These are phyloP conservation scores for Propithecus deckenii DNA, from an alignment of 2,797 vertebrate species.

Conservation along the genomic window DNA sequence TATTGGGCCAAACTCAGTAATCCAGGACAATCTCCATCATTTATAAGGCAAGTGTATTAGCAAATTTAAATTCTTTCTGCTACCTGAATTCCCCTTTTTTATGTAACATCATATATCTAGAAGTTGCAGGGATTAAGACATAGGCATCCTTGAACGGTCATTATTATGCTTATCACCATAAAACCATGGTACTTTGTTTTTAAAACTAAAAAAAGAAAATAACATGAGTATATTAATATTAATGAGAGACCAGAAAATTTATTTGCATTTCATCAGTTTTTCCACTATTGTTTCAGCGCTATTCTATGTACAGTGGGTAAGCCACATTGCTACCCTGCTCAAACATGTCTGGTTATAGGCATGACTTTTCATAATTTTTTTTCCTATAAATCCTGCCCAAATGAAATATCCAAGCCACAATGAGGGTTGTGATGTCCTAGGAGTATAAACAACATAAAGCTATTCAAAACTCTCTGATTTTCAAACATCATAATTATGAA, in stretches of 20 bases:
- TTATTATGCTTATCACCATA: background rate
- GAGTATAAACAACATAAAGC: background rate
- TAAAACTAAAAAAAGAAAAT: background rate
- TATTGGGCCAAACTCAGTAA: too few species aligned
- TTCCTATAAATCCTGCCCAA: background rate
- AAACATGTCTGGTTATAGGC: background rate
- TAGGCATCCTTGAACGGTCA: background rate
- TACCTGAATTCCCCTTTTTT: background rate
- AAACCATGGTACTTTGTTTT: background rate
- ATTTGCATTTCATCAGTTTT: background rate
- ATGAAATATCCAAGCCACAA: background rate
- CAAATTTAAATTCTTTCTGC: background rate
- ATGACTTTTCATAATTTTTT: background rate
- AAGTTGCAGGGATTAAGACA: background rate
- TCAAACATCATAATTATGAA: background rate
- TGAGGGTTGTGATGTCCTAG: background rate
- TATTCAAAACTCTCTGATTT: background rate
- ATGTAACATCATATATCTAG: background rate
- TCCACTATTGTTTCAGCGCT: background rate
- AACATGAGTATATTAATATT: background rate
- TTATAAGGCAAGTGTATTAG: background rate
- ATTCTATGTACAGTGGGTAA: background rate
- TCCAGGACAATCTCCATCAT: background rate
- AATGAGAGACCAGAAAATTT: background rate
- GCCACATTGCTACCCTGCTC: background rate